phyloP scores from a whole-genome alignment of 2,888 invertebrate species.

The Scaptomyza parva region DNA sequence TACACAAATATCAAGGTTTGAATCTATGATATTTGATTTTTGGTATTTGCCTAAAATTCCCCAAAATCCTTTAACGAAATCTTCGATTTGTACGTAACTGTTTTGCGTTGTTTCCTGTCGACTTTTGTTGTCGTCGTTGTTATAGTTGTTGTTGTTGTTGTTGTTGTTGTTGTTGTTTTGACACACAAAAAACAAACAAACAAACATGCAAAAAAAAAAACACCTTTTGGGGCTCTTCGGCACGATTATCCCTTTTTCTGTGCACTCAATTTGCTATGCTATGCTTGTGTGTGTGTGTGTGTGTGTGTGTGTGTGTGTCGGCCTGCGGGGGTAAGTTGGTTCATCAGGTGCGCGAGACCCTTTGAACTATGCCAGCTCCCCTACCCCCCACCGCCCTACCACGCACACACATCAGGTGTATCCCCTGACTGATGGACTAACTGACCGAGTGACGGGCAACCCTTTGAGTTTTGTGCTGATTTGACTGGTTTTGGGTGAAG shows the following conservation, averaged over 20 bases:
- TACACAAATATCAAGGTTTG: no score
- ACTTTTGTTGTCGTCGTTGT: no score
- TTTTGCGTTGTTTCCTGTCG: slow-evolving; percentile 3
- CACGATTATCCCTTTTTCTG: slow-evolving; percentile 67
- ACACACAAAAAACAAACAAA: background rate
- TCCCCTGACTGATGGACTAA: slow-evolving; percentile 26
- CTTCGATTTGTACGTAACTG: slow-evolving; percentile 41
- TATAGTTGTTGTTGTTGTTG: slow-evolving; percentile 9
- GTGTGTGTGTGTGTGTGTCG: slow-evolving; percentile 14
- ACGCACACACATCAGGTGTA: background rate
- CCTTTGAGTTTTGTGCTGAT: slow-evolving; percentile 7
- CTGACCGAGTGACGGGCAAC: slow-evolving; percentile 29
- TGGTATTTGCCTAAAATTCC: no score
- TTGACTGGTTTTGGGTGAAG: background rate
- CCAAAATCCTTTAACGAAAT: no score
- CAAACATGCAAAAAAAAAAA: slow-evolving; percentile 31
- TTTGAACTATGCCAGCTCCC: slow-evolving; percentile 53
- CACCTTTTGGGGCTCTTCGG: slow-evolving; percentile 56
- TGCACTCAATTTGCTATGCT: slow-evolving; percentile 65
- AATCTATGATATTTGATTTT: no score
- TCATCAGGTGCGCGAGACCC: slow-evolving; percentile 65
- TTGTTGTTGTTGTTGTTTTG: slow-evolving; percentile 10
- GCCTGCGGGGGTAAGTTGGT: slow-evolving; percentile 38
- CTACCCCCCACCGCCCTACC: background rate
- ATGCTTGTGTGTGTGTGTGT: background rate